These are phyloP conservation scores for Ryuthela nishihirai DNA, from an alignment of 2,888 invertebrate species.

Conservation along the genomic window DNA sequence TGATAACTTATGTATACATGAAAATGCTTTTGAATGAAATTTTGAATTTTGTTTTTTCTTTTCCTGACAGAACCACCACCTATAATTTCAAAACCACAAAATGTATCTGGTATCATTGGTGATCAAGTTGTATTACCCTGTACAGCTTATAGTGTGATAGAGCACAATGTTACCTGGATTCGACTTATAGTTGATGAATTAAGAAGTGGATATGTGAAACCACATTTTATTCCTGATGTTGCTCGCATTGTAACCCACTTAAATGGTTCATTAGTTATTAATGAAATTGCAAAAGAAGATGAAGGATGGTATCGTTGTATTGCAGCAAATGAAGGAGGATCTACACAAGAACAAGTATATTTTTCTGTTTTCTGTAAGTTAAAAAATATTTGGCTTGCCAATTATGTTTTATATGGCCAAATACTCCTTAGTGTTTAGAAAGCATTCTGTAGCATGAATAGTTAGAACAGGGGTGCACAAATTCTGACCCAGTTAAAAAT, in stretches of 20 bases:
- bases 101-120: slow-evolving; percentile 53
- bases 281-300: slow-evolving; percentile 50
- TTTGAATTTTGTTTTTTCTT: neutral
- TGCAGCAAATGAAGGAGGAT: slow-evolving; percentile 56
- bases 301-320: slow-evolving; percentile 55
- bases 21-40: neutral
- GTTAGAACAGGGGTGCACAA: no score
- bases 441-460: no score
- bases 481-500: no score
- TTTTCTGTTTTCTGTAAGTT: slow-evolving; percentile 49
- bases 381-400: no score
- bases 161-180: slow-evolving; percentile 52
- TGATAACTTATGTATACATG: no score
- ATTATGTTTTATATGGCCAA: no score
- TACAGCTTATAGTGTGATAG: slow-evolving; percentile 50
- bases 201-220: slow-evolving; percentile 24
- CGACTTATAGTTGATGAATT: slow-evolving; percentile 37
- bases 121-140: slow-evolving; percentile 52
- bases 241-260: slow-evolving; percentile 21
- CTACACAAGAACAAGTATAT: slow-evolving; percentile 47
- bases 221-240: slow-evolving; percentile 31
- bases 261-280: slow-evolving; percentile 53
- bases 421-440: no score
- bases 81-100: slow-evolving; percentile 49
- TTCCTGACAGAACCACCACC: slow-evolving; percentile 55